phyloP scores from a whole-genome alignment of 2,888 invertebrate genomes.

The Cotesia congregata region DNA sequence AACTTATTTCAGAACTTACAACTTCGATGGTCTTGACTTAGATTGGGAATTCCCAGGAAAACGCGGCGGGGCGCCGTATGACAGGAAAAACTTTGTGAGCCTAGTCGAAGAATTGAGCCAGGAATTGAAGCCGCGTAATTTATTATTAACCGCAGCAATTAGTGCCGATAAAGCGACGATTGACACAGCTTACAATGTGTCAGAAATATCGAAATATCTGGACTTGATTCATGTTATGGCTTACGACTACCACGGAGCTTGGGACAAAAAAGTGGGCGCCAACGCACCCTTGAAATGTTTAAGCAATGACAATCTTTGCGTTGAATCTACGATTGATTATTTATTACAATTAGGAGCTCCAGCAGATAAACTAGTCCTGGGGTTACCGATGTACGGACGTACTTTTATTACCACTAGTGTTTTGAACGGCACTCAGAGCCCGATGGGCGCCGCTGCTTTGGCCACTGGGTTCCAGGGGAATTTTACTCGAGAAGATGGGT shows the following conservation, averaged over 20 bases:
- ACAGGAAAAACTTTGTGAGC: slow-evolving; percentile 82
- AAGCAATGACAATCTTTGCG: slow-evolving; percentile 74
- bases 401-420: slow-evolving; percentile 76
- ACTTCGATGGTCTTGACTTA: slow-evolving; percentile 83
- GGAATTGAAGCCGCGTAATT: slow-evolving; percentile 78
- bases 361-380: slow-evolving; percentile 83
- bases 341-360: slow-evolving; percentile 82
- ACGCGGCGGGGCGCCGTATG: slow-evolving; percentile 82
- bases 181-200: slow-evolving; percentile 83
- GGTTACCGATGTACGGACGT: slow-evolving; percentile 87
- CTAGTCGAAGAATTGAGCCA: slow-evolving; percentile 84
- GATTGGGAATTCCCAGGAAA: slow-evolving; percentile 89
- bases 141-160: slow-evolving; percentile 85
- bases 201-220: slow-evolving; percentile 72
- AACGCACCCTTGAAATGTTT: slow-evolving; percentile 81
- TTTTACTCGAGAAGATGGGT: slow-evolving; percentile 83
- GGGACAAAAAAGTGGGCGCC: slow-evolving; percentile 82
- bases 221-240: slow-evolving; percentile 88
- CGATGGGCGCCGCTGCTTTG: slow-evolving; percentile 73
- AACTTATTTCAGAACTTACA: slow-evolving; percentile 73
- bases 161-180: slow-evolving; percentile 84
- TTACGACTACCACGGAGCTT: slow-evolving; percentile 90
- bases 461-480: slow-evolving; percentile 82
- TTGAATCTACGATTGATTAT: slow-evolving; percentile 83
- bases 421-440: slow-evolving; percentile 55